Percentiles rank a stretch among this genome's conserved stretches.
phyloP scores from a whole-genome alignment of 2,113 vertebrate genomes.

The Panthera uncia region DNA sequence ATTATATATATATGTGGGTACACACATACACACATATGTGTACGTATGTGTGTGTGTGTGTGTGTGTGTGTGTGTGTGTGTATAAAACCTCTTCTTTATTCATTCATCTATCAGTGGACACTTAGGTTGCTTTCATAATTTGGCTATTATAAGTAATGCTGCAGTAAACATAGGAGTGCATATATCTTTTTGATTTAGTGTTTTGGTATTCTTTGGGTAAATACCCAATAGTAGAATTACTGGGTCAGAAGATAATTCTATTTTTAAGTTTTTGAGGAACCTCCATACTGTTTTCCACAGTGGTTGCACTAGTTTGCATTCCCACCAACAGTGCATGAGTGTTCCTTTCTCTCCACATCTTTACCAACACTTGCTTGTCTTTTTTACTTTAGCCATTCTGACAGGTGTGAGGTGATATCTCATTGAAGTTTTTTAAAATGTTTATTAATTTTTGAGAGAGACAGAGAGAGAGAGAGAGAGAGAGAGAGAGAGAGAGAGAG shows the following conservation, averaged over 20 bases:
- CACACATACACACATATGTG: too few species aligned
- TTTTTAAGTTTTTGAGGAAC: not conserved
- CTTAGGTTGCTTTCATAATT: not conserved
- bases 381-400: not conserved
- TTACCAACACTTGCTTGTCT: not conserved
- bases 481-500: too few species aligned
- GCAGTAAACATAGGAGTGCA: not conserved
- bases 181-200: not conserved
- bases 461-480: too few species aligned
- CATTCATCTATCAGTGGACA: not conserved
- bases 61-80: too few species aligned
- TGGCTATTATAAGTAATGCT: not conserved
- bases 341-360: not conserved
- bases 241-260: not conserved
- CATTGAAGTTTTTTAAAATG: not conserved
- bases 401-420: not conserved
- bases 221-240: not conserved
- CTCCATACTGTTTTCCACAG: not conserved
- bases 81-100: not conserved
- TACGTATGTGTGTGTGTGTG: too few species aligned
- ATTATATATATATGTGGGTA: not conserved
- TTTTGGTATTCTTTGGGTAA: not conserved
- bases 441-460: too few species aligned
- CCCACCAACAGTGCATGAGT: not conserved
- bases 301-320: not conserved